phyloP scores from a whole-genome alignment of 2,797 vertebrate species.

The Myotis daubentonii region DNA sequence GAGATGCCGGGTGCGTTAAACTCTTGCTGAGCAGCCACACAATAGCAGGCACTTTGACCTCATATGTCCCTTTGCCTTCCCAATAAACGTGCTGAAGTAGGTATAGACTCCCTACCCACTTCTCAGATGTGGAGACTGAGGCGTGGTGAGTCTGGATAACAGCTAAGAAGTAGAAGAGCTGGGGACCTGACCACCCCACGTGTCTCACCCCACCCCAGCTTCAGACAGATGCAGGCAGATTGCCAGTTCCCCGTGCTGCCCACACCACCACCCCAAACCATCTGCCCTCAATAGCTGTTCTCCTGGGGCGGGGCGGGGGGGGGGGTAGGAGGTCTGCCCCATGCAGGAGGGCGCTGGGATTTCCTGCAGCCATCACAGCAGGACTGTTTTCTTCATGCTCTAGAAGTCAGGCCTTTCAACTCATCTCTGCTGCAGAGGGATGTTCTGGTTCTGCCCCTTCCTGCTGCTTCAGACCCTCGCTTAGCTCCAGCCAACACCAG shows the following conservation, averaged over 20 bases:
- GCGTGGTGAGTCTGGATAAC: neutral
- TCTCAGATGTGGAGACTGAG: neutral
- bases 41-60: neutral
- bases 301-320: neutral
- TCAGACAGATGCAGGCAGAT: neutral
- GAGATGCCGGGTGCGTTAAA: neutral
- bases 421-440: neutral
- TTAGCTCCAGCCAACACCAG: neutral
- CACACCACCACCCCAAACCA: neutral
- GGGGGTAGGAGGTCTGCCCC: neutral
- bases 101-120: neutral
- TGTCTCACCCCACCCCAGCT: neutral
- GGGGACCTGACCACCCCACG: neutral
- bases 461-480: neutral
- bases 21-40: neutral
- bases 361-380: neutral
- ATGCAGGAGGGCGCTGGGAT: neutral
- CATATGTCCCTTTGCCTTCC: neutral
- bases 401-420: constrained; percentile 44
- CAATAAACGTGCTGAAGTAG: neutral
- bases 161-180: neutral
- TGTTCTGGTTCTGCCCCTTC: constrained; percentile 22
- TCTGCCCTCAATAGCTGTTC: neutral
- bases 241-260: neutral
- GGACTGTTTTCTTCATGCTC: neutral